Percentiles rank a stretch among this genome's conserved stretches.
Evolutionary conservation across 2,797 vertebrate species (phyloP).

Genomic region (Anas acuta): DNA sequence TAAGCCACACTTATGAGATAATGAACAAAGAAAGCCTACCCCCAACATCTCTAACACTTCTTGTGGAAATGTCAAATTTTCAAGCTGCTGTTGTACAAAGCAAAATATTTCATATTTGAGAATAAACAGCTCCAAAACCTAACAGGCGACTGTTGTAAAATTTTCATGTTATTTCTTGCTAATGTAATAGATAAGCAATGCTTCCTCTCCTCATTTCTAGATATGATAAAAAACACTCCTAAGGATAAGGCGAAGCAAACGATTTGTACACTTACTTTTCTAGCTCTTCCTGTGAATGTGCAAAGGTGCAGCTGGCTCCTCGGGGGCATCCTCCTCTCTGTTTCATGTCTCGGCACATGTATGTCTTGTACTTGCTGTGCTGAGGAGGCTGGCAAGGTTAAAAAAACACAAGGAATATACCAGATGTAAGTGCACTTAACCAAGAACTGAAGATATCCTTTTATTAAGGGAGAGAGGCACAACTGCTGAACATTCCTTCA

Average conservation of each 20-base stretch:
- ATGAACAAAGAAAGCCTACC: not conserved
- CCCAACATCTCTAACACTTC: not conserved
- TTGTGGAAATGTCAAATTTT: not conserved
- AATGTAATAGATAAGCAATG: not conserved
- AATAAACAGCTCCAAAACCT: not conserved
- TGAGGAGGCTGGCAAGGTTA: conserved; percentile 87
- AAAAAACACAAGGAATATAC: conserved; percentile 12
- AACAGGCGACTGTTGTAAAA: not conserved
- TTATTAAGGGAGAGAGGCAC: not conserved
- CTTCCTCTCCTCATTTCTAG: not conserved
- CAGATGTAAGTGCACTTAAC: not conserved
- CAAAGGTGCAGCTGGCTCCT: conserved; percentile 98
- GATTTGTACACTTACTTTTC: conserved; percentile 88
- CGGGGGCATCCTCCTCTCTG: conserved; percentile 98
- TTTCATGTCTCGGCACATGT: conserved; percentile 99
- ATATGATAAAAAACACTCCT: not conserved
- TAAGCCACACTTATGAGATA: not conserved
- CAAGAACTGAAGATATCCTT: not conserved
- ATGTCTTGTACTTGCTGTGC: conserved; percentile 99
- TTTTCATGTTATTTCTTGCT: not conserved
- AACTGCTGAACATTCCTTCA: not conserved
- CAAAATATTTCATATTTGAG: not conserved
- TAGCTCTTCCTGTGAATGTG: conserved; percentile 98
- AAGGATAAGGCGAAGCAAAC: not conserved
- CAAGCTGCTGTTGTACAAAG: not conserved